Evolutionary conservation across 1,140 invertebrate genomes (phyloP), one percentile per base, ranked within the genome.

Genomic region (Dendrolimus kikuchii): DNA sequence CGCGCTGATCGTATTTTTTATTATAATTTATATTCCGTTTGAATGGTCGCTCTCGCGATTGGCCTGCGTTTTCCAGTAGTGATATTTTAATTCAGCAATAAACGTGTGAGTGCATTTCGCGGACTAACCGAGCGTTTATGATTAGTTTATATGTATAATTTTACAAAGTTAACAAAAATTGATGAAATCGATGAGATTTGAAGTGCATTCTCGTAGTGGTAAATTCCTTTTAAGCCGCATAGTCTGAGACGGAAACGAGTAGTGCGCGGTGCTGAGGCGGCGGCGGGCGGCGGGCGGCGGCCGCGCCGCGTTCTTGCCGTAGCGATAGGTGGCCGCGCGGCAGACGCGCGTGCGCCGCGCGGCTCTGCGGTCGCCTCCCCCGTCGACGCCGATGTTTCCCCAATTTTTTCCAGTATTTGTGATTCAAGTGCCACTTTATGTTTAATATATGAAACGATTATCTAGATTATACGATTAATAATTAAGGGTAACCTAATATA

Each of bases 351-450:
- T 40, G 40, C 51, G 51, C 54, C 57, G 61, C 58, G 58, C 58
- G 60, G 53, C 60, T 55, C 55, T 71, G 72, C 75, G 69, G 68
- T 44, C 68, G 64, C 67, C 66, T 62, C 72, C 73, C 64, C 64
- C 69, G 74, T 64, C 71, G 78, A 71, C 62, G 75, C 75, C 73
- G 71, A 72, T 77, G 79, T 87, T 87, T 87, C 82, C 87, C 84
- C 80, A 88, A 87, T 88, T 85, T 79, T 88, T 88, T 88, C 87
- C 87, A 88, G 87, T 88, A 88, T 88, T 88, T 88, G 87, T 88
- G 87, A 88, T 88, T 88, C 85, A 88, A 88, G 87, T 88, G 87
- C 87, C 87, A 88, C 87, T 88, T 88, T 88, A 88, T 87, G 86
- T 88, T 88, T 86, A 87, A 88, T 87, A 87, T 88, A 86, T 87